Percentiles rank a stretch among this genome's conserved stretches.
These are phyloP conservation scores for Acanthosepion lycidas DNA, from an alignment of 2,888 invertebrate species.

Conservation along the genomic window DNA sequence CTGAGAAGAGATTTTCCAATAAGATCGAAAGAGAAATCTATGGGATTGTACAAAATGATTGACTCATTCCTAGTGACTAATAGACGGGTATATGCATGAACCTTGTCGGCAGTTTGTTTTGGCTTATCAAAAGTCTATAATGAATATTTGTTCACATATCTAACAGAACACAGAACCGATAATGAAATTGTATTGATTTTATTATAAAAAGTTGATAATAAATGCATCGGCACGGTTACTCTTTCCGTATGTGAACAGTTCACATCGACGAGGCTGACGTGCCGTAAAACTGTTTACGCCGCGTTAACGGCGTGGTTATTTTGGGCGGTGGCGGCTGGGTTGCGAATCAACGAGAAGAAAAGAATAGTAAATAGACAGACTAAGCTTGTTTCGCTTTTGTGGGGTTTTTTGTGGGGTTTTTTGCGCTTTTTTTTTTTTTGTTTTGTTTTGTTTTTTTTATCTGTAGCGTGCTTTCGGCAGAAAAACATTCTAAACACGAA, in stretches of 20 bases:
- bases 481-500: no score
- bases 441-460: no score
- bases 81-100: neutral
- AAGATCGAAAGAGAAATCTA: no score
- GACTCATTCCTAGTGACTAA: neutral
- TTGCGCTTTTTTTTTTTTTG: no score
- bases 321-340: neutral
- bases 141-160: slow-evolving; percentile 13
- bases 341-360: neutral
- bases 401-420: no score
- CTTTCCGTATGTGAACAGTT: neutral
- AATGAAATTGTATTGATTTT: neutral
- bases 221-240: neutral
- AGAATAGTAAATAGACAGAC: neutral
- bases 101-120: neutral
- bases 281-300: neutral
- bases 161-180: neutral
- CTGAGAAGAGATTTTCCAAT: no score
- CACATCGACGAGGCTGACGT: no score
- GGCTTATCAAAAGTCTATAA: slow-evolving; percentile 18
- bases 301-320: neutral
- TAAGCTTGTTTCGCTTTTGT: no score
- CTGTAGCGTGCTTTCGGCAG: no score
- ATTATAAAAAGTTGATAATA: neutral
- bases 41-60: neutral